Conservation (phyloP, 2,113 vertebrate genomes). For the Pomatorhinus ruficollis region DNA sequence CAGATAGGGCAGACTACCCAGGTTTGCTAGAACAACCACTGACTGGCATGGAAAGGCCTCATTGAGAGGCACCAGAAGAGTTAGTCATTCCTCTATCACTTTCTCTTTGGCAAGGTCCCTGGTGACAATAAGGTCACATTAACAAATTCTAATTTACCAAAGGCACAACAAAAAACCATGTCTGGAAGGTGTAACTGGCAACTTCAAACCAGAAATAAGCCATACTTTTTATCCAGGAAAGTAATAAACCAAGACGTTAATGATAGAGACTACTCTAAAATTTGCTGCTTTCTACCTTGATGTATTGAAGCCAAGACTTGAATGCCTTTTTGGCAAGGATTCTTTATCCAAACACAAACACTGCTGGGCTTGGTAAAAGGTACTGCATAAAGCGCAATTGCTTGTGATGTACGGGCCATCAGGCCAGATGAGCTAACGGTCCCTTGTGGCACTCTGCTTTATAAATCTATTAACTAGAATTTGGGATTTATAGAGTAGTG, state of each 20-base stretch:
- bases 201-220: neutral
- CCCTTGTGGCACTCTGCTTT: neutral
- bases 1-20: neutral
- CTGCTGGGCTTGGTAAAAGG: neutral
- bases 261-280: neutral
- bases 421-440: conserved; percentile 15
- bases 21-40: neutral
- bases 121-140: neutral
- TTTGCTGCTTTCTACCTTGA: neutral
- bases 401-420: neutral
- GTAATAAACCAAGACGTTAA: neutral
- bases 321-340: conserved; percentile 11
- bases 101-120: neutral
- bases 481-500: neutral
- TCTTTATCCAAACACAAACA: neutral
- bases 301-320: neutral
- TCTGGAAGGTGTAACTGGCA: neutral
- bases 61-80: neutral
- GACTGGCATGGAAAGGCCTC: neutral
- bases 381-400: neutral
- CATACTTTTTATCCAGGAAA: neutral
- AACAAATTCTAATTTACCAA: neutral
- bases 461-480: conserved; percentile 35
- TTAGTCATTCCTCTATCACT: neutral
- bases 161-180: neutral